These are phyloP conservation scores for Drosophila longiperda DNA, from an alignment of 2,888 invertebrate genomes.

Conservation along the genomic window DNA sequence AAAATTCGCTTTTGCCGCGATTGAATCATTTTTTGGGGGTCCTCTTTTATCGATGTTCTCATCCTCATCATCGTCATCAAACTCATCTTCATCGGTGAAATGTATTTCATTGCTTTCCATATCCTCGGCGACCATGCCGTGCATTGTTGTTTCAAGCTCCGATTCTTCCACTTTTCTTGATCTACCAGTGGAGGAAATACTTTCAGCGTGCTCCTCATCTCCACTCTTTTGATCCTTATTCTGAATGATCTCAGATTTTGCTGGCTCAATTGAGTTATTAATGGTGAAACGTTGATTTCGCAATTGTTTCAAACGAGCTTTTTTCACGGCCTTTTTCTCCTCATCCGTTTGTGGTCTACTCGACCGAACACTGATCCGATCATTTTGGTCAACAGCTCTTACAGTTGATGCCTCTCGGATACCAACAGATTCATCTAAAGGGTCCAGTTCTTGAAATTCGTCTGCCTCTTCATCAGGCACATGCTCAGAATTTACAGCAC, in stretches of 20 bases:
- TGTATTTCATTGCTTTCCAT: background rate
- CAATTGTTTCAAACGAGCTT: conserved; percentile 3
- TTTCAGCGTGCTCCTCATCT: background rate
- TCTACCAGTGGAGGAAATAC: background rate
- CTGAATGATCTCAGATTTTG: background rate
- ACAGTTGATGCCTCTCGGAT: background rate
- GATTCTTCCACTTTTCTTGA: background rate
- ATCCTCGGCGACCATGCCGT: background rate
- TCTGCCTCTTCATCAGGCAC: background rate
- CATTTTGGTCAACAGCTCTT: background rate
- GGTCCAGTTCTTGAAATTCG: background rate
- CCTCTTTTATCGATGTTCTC: background rate
- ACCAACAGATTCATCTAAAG: background rate
- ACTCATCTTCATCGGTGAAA: background rate
- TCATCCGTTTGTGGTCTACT: background rate
- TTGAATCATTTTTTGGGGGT: conserved; percentile 25
- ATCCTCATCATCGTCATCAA: background rate
- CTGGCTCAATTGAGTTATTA: background rate
- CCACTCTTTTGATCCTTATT: background rate
- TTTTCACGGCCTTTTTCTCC: conserved; percentile 7
- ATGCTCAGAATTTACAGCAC: background rate
- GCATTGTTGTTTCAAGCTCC: background rate
- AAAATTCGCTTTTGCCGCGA: conserved; percentile 47
- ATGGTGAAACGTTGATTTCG: conserved; percentile 13
- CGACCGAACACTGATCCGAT: background rate